These are phyloP conservation scores for Montipora capitata DNA, from an alignment of 92 coral and sea anemone genomes.

Conservation along the genomic window DNA sequence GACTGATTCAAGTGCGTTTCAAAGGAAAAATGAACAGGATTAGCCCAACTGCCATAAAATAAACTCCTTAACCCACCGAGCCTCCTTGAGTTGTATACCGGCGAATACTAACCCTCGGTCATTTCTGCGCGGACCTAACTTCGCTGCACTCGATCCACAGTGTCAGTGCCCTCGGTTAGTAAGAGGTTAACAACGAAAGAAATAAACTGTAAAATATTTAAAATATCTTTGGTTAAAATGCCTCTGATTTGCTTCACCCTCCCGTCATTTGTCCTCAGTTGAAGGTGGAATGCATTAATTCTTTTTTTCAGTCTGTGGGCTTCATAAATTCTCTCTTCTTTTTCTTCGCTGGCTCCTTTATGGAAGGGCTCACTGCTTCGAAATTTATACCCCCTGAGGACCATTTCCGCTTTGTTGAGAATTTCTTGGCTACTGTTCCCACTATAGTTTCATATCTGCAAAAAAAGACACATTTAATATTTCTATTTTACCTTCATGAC, in stretches of 20 bases:
- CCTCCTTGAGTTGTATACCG: no score
- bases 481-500: no score
- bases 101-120: no score
- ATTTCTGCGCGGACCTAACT: no score
- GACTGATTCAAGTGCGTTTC: no score
- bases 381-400: conserved; percentile 35
- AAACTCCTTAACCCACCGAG: no score
- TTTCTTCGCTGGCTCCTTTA: conserved; percentile 63
- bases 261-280: background rate
- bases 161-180: no score
- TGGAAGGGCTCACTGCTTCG: conserved; percentile 37
- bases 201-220: background rate
- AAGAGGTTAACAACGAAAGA: background rate
- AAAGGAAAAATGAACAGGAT: no score
- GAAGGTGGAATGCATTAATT: background rate
- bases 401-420: conserved; percentile 84
- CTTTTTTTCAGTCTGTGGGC: conserved; percentile 67
- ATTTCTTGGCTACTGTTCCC: conserved; percentile 93
- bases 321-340: conserved; percentile 77
- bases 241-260: background rate
- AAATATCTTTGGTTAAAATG: background rate
- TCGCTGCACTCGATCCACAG: no score
- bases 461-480: background rate
- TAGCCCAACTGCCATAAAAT: no score
- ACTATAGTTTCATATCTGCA: conserved; percentile 90